These are phyloP conservation scores for Cryptus armator DNA, from an alignment of 2,888 invertebrate genomes.

Conservation along the genomic window DNA sequence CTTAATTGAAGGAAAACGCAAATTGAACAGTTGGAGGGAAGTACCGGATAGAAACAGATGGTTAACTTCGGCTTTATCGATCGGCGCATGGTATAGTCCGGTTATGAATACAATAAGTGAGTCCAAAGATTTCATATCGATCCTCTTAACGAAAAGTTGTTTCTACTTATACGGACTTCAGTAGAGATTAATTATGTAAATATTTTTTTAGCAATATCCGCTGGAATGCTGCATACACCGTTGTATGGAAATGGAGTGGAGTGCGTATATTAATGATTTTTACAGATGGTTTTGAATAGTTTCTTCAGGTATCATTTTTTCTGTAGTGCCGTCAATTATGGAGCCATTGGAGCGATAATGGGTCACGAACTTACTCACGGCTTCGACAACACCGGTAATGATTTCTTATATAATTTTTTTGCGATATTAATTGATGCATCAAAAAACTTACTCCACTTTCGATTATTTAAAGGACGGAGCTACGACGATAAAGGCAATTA, in stretches of 20 bases:
- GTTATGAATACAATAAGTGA: slow-evolving; percentile 91
- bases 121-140: slow-evolving; percentile 80
- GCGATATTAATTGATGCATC: neutral
- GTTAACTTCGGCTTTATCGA: slow-evolving; percentile 90
- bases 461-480: slow-evolving; percentile 88
- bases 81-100: slow-evolving; percentile 91
- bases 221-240: slow-evolving; percentile 86
- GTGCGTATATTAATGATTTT: slow-evolving; percentile 87
- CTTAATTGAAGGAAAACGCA: slow-evolving; percentile 87
- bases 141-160: slow-evolving; percentile 41
- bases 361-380: slow-evolving; percentile 94
- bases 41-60: slow-evolving; percentile 90
- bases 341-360: slow-evolving; percentile 93
- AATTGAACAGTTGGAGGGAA: slow-evolving; percentile 88
- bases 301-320: neutral
- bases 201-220: slow-evolving; percentile 84
- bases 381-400: slow-evolving; percentile 91
- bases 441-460: neutral
- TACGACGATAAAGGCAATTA: slow-evolving; percentile 94
- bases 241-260: slow-evolving; percentile 89
- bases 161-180: slow-evolving; percentile 1
- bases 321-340: slow-evolving; percentile 90
- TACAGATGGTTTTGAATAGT: neutral
- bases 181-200: neutral
- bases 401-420: neutral